Base-by-base conservation (phyloP, 2,797 vertebrate species). In the Remorina albescens region DNA sequence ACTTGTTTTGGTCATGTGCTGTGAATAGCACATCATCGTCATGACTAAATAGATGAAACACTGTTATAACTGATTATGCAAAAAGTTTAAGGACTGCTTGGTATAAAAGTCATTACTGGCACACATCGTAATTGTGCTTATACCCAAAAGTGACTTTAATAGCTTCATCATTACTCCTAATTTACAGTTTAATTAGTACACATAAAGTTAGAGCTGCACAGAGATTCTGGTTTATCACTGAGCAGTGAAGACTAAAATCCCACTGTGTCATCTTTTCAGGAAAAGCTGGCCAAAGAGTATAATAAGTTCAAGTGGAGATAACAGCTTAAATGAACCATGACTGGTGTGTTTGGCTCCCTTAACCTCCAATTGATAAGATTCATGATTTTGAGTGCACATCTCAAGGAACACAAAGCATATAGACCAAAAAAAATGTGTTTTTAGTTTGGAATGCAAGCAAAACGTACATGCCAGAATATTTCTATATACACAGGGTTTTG, bases 91-190 rank as follows among this genome's bases (percentile, higher is more conserved):
- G 0, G 6, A 12, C 19, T 23, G 21, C 50, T 23, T 53, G 19
- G 19, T 37, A 36, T 3, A n/a, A 42, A 68, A 57, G 34, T 47
- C 5, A 41, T 68, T 7, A 34, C 18, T 53, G 9, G 16, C 54
- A 28, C 66, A 76, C 63, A 51, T 71, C 69, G 15, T 34, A 36
- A 25, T 42, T 70, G 41, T 8, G 12, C 5, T 66, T 28, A 6
- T 11, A 64, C 23, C 36, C 28, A 65, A 63, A 37, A 44, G 18
- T 62, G 5, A 25, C 28, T 42, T 50, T 25, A 11, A 7, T 44
- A 25, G 21, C 19, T 53, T 8, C 8, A 3, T 41, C 8, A 46
- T 5, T 53, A 19, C 13, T 49, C 2, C 26, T 11, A 11, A 46
- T 47, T 21, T 26, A 28, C 28, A 21, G 16, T 51, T 64, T 51